Evolutionary conservation across 2,113 vertebrate genomes (phyloP), one percentile per base, ranked within the genome.

Genomic region (Entosphenus tridentatus): DNA sequence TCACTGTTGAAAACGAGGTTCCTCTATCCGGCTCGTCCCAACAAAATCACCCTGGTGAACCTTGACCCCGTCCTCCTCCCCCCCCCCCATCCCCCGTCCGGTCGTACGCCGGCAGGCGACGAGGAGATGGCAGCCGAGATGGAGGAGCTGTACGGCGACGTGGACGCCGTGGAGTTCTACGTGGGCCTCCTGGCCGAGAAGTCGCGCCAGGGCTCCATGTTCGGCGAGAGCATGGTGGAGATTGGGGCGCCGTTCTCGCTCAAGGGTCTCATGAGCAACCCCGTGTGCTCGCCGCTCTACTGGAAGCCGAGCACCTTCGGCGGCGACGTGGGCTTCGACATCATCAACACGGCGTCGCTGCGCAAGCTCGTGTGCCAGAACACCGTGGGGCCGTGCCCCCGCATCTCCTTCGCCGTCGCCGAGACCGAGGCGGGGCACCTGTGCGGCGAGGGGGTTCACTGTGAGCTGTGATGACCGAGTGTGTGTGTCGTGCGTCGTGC

Each of bases 81-180:
- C 39, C 39, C 39, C 21, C 1, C 21, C 21, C 21, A 7, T 39
- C 39, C 6, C 39, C 39, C 39, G 39, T 39, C 39, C 39, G 39
- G 39, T 39, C 3, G 39, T 39, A 39, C 39, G 39, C 39, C 39
- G 39, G 39, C 39, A 98, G 93, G 93, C 74, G 92, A 98, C 56
- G 90, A 83, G 73, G 88, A 95, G 77, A 90, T 93, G 86, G 84
- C 93, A 1, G 82, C 85, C 0, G 76, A 89, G 71, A 75, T 98
- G 68, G 79, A 91, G 76, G 86, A 87, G 17, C 77, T 95, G 70
- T 98, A 98, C 1, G 88, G 88, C 8, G 81, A 96, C 67, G 81
- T 98, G 0, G 88, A 98, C 6, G 89, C 89, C 1, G 82, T 98
- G 81, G 93, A 98, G 76, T 78, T 98, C 10, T 96, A 96, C 69